Base-by-base conservation (phyloP, 2,797 vertebrate species). In the Crenuchus spilurus region DNA sequence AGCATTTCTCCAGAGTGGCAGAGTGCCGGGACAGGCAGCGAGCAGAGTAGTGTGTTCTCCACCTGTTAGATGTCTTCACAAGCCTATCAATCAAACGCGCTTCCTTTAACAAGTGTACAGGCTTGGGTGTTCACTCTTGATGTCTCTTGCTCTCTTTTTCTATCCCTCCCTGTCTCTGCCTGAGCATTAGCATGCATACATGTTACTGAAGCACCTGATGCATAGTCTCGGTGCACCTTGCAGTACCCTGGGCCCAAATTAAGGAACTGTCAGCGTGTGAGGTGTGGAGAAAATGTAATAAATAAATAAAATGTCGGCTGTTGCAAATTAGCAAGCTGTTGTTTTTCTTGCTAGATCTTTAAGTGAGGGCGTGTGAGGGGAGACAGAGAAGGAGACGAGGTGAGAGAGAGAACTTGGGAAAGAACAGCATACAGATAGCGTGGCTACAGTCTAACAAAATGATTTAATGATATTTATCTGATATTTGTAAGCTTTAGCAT, bases 311-410 rank as follows among this genome's bases (percentile, higher is more conserved):
- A 55, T 46, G 9, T 62, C 31, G 42, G 57, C 48, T 76, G 62
- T 68, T 63, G 51, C 52, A 52, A 74, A 61, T 72, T 41, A 39
- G 39, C 51, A 48, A 66, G 72, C 30, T 48, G 57, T 49, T 62
- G 65, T 54, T 77, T 52, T 73, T 61, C 70, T 44, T 62, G 39
- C 39, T 44, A 66, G 67, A 69, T 55, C 28, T 70, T 72, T 39
- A 49, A 54, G 61, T 33, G 54, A 70, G 69, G 66, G 42, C 44
- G 20, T 8, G 4, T 67, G 16, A 42, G 52, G 18, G 54, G 60
- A 30, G 18, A 35, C 2, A 31, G 26, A n/a, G 52, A 26, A 8
- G n/a, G 49, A 54, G 44, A 30, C 24, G 26, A 33, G 48, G 51
- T 31, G 16, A 22, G 4, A 64, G 48, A 20, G 8, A 31, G 30